Base-by-base conservation (phyloP, 37 sponge, comb jelly and placozoan genomes). In the Trichoplax adhaerens region DNA sequence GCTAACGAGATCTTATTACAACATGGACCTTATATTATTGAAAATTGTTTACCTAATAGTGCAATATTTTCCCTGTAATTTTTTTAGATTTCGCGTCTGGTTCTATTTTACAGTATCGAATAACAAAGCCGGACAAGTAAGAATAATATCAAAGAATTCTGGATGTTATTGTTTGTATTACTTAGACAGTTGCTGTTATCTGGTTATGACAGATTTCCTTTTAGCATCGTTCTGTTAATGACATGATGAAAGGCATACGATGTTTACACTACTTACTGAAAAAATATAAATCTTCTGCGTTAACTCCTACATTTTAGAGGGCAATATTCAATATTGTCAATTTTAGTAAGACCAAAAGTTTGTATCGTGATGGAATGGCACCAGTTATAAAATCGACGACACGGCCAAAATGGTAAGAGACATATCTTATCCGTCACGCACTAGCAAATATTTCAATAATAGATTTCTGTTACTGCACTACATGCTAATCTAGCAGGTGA, bases 291-390 rank as follows among this genome's bases (percentile, higher is more conserved):
- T 29, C 29, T 29, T 29, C 29, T 29, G 29, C 29, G 29, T 29
- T 29, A 29, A 29, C 29, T 29, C 29, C 29, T 12, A 12, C 63
- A 1, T 29, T 74, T 50, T 69, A 92, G 87, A 73, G 86, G 50
- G 86, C 91, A 52, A 87, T 95, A 68, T 91, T 95, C 71, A 85
- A 91, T 66, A 73, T 95, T 1, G 91, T 95, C 1, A 95, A 95
- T 72, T 91, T 88, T 67, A 91, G 88, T 72, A 95, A 91, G 69
- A 85, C 86, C 7, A 86, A 88, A 81, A 95, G 97, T 51, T 77
- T 95, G 5, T 89, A 95, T 70, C 60, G 97, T 58, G 84, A 91
- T 62, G 97, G 97, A 48, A 95, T 95, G 97, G 77, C 78, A 48
- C 97, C 97, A 2, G 68, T 91, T 7, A 91, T 95, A 48, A 80